A percentile compares a stretch with the other conserved stretches of the same genome.
phyloP scores from a whole-genome alignment of 2,797 vertebrate species.

The Sebastes cheni region DNA sequence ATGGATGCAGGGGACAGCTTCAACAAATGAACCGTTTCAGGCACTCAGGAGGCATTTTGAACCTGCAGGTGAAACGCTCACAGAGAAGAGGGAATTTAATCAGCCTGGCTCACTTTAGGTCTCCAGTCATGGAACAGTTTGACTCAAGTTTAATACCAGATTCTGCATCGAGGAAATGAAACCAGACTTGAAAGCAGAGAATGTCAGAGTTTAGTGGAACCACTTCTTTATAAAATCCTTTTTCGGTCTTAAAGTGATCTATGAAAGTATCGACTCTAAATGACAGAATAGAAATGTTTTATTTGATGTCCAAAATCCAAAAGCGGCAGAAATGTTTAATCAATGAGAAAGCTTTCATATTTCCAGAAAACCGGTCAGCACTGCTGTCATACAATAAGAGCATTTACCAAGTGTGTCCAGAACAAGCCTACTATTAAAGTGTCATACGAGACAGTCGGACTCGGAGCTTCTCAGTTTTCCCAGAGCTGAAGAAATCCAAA shows the following conservation, averaged over 20 bases:
- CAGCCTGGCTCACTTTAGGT: slow-evolving; percentile 14
- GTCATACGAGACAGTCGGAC: slow-evolving; percentile 64
- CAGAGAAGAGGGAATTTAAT: slow-evolving; percentile 38
- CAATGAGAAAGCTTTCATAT: slow-evolving; percentile 18
- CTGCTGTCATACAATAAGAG: slow-evolving; percentile 8
- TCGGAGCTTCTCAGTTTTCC: slow-evolving; percentile 54
- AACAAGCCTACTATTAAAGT: slow-evolving; percentile 10
- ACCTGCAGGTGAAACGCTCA: slow-evolving; percentile 26
- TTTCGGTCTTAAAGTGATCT: background rate
- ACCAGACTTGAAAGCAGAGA: slow-evolving; percentile 1
- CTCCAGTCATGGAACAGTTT: slow-evolving; percentile 29
- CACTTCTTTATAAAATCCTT: background rate
- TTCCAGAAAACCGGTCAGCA: slow-evolving; percentile 41
- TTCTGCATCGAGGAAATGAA: slow-evolving; percentile 7
- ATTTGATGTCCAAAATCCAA: background rate
- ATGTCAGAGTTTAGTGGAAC: background rate
- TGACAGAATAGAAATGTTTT: background rate
- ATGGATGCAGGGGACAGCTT: slow-evolving; percentile 30
- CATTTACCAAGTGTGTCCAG: slow-evolving; percentile 8
- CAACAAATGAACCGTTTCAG: slow-evolving; percentile 35
- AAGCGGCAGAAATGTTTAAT: slow-evolving; percentile 14
- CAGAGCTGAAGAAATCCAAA: slow-evolving; percentile 70
- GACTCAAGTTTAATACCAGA: slow-evolving; percentile 19
- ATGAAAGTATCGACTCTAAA: background rate
- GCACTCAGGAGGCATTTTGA: slow-evolving; percentile 31